Evolutionary conservation across 2,797 vertebrate species (phyloP).

Genomic region (Myotis daubentonii): DNA sequence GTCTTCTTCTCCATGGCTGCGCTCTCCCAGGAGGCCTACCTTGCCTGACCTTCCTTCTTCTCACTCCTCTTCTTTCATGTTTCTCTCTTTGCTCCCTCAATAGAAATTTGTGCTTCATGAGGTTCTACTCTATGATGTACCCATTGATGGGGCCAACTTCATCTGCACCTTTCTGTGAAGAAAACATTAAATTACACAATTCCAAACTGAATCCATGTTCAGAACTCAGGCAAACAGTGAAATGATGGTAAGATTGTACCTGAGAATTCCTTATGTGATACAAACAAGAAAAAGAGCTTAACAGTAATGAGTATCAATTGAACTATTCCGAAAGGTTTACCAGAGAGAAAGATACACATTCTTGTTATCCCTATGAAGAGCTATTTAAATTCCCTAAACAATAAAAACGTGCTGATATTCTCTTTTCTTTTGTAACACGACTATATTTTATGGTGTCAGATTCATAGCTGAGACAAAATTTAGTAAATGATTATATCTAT

Average conservation of each 20-base stretch:
- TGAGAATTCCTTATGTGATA: background rate
- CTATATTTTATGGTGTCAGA: background rate
- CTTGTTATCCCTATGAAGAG: background rate
- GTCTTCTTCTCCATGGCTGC: background rate
- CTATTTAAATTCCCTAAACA: background rate
- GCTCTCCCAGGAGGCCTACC: background rate
- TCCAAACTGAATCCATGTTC: background rate
- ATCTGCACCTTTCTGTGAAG: background rate
- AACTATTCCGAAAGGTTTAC: background rate
- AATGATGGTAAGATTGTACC: background rate
- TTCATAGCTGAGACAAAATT: background rate
- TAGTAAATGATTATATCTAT: background rate
- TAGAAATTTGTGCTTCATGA: background rate
- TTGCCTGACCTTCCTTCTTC: too few species aligned
- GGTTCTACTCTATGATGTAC: background rate
- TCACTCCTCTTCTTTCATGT: background rate
- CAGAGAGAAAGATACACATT: background rate
- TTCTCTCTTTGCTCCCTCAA: background rate
- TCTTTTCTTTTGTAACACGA: background rate
- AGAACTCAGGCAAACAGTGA: background rate
- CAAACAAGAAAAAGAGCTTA: background rate
- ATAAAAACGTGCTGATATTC: background rate
- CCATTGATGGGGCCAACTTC: background rate
- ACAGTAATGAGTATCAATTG: background rate
- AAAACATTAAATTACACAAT: background rate